Evolutionary conservation across 2,797 vertebrate species (phyloP).

Genomic region (Anguilla anguilla): DNA sequence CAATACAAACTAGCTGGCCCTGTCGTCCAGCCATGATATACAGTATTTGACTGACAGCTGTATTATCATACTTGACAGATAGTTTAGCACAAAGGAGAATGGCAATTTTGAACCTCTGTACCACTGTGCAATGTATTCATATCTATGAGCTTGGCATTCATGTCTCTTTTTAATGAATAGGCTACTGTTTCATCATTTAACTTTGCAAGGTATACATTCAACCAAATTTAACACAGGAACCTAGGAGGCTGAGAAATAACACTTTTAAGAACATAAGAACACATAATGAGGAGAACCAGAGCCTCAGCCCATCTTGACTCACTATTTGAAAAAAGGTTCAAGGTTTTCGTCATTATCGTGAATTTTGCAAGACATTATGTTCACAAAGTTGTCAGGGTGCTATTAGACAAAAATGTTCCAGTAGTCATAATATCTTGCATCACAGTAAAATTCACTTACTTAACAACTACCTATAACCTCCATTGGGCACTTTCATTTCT

Average conservation of each 20-base stretch:
- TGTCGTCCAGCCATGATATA: neutral
- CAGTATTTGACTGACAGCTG: constrained; percentile 36
- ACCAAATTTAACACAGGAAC: neutral
- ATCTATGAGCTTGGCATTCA: neutral
- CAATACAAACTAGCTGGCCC: neutral
- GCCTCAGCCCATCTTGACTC: neutral
- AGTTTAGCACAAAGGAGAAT: constrained; percentile 59
- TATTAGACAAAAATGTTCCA: neutral
- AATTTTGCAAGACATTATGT: neutral
- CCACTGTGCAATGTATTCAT: constrained; percentile 51
- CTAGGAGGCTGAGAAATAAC: neutral
- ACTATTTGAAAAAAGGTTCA: neutral
- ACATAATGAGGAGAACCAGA: neutral
- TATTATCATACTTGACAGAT: constrained; percentile 52
- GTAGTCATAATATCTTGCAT: neutral
- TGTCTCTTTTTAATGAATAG: neutral
- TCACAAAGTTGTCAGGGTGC: neutral
- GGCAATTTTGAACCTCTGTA: constrained; percentile 47
- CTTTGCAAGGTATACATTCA: neutral
- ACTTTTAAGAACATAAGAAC: neutral
- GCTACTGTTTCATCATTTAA: neutral
- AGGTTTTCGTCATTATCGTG: neutral
- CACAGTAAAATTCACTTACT: neutral
- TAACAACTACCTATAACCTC: neutral
- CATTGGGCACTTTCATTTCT: constrained; percentile 2